Base-by-base conservation (phyloP, 1,140 invertebrate genomes). In the Aphelinus certus region DNA sequence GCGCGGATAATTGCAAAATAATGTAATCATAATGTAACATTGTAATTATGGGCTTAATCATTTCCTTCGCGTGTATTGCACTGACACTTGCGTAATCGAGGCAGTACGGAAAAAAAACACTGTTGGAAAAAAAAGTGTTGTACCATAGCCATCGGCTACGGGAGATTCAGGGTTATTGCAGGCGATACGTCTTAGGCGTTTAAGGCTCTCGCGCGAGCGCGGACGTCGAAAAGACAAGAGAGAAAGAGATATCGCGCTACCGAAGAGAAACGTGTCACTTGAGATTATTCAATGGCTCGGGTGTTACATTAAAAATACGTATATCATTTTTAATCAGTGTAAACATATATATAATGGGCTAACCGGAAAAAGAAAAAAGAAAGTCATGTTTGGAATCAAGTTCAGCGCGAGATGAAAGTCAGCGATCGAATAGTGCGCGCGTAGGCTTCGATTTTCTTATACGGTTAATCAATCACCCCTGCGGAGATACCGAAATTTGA, bases 301-400 rank as follows among this genome's bases (percentile, higher is more conserved):
- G 51, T 49, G 43, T 7, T n/a, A 51, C 1, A 7, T 61, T 45
- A 49, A 60, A 66, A 58, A 10, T 3, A 49, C 53, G 26, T 45
- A 42, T 55, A 46, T 73, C 9, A 51, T 61, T 58, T 65, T 57
- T 72, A 72, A 72, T 47, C 3, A 58, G 2, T 43, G 1, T 42
- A 7, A 26, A 26, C 26, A 26, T 26, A 63, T 53, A 2, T 26
- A 42, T 63, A 2, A 55, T 43, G 7, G 49, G 1, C 49, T 2
- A 5, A 45, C 2, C 3, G 58, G 9, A 47, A 63, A 63, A 71
- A 55, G 62, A 72, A 53, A 26, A 60, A 60, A 26, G 57, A 60
- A 73, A 73, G 71, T 67, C 58, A 26, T 7, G 26, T 51, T 56
- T 58, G 55, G 66, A 66, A 73, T 73, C 55, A 51, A 73, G 55